Evolutionary conservation across 2,113 vertebrate species (phyloP).

Genomic region (Cavia aperea): DNA sequence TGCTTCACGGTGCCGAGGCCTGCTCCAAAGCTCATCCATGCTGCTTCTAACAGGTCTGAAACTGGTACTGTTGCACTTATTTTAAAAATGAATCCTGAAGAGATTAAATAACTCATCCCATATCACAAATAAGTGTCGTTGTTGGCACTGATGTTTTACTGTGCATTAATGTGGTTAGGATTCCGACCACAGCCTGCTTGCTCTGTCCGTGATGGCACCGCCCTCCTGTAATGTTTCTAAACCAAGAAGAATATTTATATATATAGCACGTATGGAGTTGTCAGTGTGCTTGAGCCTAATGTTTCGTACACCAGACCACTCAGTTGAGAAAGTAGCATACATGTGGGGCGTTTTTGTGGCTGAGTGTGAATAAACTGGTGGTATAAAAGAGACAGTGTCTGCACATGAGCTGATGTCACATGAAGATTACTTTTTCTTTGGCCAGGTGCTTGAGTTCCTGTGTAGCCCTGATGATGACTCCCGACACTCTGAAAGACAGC

Average conservation of each 20-base stretch:
- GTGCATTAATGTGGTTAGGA: neutral
- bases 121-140: neutral
- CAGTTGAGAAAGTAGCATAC: neutral
- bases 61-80: neutral
- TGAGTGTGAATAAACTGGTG: neutral
- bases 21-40: neutral
- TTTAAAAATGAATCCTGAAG: neutral
- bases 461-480: constrained; percentile 95
- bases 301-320: neutral
- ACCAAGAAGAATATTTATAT: neutral
- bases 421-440: neutral
- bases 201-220: neutral
- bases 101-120: neutral
- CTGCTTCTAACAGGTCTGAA: neutral
- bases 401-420: neutral
- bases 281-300: neutral
- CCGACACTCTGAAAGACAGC: constrained; percentile 93
- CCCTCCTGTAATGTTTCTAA: constrained; percentile 7
- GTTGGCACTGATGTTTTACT: constrained; percentile 1
- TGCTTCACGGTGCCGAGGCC: neutral
- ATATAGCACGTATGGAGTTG: neutral
- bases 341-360: neutral
- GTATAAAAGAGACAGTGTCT: neutral
- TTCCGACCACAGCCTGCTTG: neutral
- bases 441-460: constrained; percentile 94